Evolutionary conservation across 2,113 vertebrate genomes (phyloP).

Genomic region (Neotoma lepida): DNA sequence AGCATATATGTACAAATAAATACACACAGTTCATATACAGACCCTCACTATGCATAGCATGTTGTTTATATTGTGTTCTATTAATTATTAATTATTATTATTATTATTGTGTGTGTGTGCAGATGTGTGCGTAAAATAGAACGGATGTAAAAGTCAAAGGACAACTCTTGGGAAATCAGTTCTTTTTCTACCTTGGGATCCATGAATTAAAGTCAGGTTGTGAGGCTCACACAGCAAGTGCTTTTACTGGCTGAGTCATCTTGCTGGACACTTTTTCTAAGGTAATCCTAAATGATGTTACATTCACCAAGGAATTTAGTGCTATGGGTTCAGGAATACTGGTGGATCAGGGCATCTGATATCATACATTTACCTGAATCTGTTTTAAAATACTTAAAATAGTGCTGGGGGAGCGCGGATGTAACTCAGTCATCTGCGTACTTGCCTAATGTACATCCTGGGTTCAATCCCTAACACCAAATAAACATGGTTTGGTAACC

Average conservation of each 20-base stretch:
- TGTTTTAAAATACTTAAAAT: background rate
- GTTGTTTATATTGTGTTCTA: background rate
- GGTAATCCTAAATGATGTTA: conserved; percentile 1
- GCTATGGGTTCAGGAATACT: background rate
- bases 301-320: background rate
- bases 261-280: background rate
- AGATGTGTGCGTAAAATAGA: background rate
- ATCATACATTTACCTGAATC: background rate
- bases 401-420: background rate
- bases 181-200: background rate
- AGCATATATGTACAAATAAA: background rate
- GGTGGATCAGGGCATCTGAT: background rate
- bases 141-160: background rate
- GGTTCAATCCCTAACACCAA: no score
- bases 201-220: background rate
- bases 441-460: background rate
- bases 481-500: no score
- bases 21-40: background rate
- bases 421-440: no score
- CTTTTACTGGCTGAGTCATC: background rate
- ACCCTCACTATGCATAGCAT: background rate
- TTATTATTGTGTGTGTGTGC: background rate
- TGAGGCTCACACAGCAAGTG: background rate
- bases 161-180: background rate
- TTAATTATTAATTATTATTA: background rate